Evolutionary conservation across 2,888 invertebrate genomes (phyloP).

Genomic region (Leucozona laternaria): DNA sequence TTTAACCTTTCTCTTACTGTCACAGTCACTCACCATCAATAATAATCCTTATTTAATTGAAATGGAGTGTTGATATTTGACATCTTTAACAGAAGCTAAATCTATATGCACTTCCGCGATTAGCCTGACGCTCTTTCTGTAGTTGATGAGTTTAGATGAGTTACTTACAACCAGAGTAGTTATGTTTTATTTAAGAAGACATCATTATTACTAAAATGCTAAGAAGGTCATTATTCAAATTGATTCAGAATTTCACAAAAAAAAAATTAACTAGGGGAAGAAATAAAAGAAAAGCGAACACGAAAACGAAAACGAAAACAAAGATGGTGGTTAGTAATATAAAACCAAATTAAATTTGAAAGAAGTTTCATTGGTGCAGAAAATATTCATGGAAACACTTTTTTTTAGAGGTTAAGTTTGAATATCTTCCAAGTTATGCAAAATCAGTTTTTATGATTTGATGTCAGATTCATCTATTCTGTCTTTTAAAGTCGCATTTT

Average conservation of each 20-base stretch:
- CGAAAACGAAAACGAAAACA: background rate
- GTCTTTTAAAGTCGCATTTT: too few relatives aligned
- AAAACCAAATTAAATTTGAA: background rate
- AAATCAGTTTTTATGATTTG: too few relatives aligned
- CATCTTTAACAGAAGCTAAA: constrained; percentile 16
- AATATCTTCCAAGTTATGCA: too few relatives aligned
- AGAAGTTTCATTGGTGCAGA: too few relatives aligned
- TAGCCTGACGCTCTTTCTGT: constrained; percentile 27
- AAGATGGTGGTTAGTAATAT: background rate
- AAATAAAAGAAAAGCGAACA: background rate
- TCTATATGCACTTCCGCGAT: constrained; percentile 51
- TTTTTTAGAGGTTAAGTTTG: too few relatives aligned
- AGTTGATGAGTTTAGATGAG: constrained; percentile 53
- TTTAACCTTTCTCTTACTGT: too few relatives aligned
- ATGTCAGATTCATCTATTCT: too few relatives aligned
- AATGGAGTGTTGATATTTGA: background rate
- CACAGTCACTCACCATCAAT: too few relatives aligned
- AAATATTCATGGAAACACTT: too few relatives aligned
- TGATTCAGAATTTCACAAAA: background rate
- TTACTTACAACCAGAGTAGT: constrained; percentile 58
- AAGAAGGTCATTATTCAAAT: constrained; percentile 57
- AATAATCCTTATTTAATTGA: background rate
- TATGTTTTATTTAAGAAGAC: constrained; percentile 66
- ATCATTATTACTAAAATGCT: constrained; percentile 53
- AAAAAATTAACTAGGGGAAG: background rate